phyloP scores from a whole-genome alignment of 92 coral and sea anemone genomes.

The Plumapathes pennacea region DNA sequence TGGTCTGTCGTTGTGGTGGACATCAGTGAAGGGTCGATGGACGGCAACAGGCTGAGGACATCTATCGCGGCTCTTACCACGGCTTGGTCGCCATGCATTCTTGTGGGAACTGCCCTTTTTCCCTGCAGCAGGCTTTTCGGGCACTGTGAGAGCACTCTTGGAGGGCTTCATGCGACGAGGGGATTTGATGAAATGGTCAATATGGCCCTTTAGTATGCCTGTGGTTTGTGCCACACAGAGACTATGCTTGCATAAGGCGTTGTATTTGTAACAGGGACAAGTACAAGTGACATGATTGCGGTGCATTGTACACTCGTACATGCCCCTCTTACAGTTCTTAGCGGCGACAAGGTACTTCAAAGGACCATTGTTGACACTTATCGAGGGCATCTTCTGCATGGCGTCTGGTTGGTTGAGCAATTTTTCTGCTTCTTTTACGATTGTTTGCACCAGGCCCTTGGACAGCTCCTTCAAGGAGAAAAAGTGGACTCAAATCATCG shows the following conservation, averaged over 20 bases:
- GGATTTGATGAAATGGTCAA: slow-evolving; percentile 10
- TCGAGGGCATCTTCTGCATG: slow-evolving; percentile 23
- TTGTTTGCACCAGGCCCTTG: slow-evolving; percentile 12
- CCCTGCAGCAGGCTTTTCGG: slow-evolving; percentile 26
- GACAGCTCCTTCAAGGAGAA: slow-evolving; percentile 12
- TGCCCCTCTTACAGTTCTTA: slow-evolving; percentile 27
- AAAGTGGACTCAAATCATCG: slow-evolving; percentile 2
- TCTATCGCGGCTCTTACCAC: slow-evolving; percentile 7
- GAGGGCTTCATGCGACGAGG: slow-evolving; percentile 10
- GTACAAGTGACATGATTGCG: slow-evolving; percentile 39
- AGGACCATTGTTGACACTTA: background rate
- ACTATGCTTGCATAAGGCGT: slow-evolving; percentile 39
- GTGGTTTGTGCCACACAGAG: slow-evolving; percentile 29
- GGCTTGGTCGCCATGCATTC: slow-evolving; percentile 34
- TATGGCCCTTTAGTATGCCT: slow-evolving; percentile 26
- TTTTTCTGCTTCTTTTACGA: slow-evolving; percentile 20
- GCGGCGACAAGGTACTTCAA: slow-evolving; percentile 48
- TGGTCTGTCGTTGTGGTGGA: slow-evolving; percentile 47
- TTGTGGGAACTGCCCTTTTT: slow-evolving; percentile 33
- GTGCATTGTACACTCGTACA: slow-evolving; percentile 36
- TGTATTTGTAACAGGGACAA: slow-evolving; percentile 43
- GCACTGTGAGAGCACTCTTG: slow-evolving; percentile 35
- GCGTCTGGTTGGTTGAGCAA: slow-evolving; percentile 30
- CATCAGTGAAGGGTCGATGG: slow-evolving; percentile 15
- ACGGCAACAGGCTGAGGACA: slow-evolving; percentile 22